Percentiles rank a stretch among this genome's conserved stretches.
phyloP scores from a whole-genome alignment of 2,113 vertebrate species.

The Entosphenus tridentatus region DNA sequence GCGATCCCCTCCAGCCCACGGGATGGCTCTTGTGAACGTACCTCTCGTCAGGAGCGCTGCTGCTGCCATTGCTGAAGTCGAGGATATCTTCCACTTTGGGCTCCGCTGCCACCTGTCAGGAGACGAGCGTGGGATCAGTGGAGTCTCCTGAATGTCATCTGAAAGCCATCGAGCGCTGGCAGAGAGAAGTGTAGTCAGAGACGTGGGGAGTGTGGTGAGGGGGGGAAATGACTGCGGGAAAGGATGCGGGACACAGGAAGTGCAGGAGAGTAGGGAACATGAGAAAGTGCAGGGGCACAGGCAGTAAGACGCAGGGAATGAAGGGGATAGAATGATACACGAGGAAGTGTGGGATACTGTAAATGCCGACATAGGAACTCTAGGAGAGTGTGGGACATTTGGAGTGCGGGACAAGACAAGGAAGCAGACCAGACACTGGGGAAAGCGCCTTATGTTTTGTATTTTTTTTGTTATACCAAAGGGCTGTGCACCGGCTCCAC shows the following conservation, averaged over 20 bases:
- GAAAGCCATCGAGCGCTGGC: too few species aligned
- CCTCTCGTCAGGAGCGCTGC: too few species aligned
- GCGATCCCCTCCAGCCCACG: too few species aligned
- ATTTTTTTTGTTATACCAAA: too few species aligned
- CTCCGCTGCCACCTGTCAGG: too few species aligned
- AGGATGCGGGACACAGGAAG: not conserved
- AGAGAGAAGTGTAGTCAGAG: not conserved
- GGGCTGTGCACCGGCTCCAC: too few species aligned
- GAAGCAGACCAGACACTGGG: not conserved
- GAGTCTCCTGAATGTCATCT: too few species aligned
- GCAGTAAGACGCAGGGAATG: not conserved
- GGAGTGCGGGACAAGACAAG: not conserved
- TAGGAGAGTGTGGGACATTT: not conserved
- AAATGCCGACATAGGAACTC: not conserved
- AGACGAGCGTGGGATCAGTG: too few species aligned
- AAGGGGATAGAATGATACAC: not conserved
- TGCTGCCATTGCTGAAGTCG: too few species aligned
- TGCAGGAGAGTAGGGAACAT: not conserved
- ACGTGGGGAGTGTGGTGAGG: not conserved
- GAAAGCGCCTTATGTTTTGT: too few species aligned
- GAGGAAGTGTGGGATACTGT: not conserved
- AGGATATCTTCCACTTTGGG: too few species aligned
- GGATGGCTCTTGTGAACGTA: too few species aligned
- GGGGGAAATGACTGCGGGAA: not conserved
- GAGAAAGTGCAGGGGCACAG: not conserved